phyloP scores from a whole-genome alignment of 2,888 invertebrate species.

The Acanthosoma haemorrhoidale region DNA sequence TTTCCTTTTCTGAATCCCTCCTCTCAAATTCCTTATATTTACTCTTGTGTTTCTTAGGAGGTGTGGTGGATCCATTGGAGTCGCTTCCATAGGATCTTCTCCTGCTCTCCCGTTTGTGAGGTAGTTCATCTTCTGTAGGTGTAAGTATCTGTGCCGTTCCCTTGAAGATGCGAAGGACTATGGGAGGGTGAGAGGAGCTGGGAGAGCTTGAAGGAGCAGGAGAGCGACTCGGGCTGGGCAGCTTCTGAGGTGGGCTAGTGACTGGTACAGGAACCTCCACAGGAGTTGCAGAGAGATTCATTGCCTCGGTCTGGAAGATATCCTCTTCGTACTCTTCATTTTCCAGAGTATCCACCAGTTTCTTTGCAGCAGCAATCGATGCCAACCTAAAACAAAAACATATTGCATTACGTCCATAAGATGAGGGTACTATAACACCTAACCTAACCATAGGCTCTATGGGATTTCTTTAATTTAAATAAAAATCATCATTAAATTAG shows the following conservation, averaged over 20 bases:
- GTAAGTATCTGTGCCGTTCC: slow-evolving; percentile 49
- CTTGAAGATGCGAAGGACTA: slow-evolving; percentile 81
- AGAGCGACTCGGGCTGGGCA: not conserved
- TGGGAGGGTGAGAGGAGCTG: slow-evolving; percentile 59
- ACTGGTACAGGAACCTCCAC: slow-evolving; percentile 12
- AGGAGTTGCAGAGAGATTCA: slow-evolving; percentile 36
- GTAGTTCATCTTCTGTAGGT: slow-evolving; percentile 29
- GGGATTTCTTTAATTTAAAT: too few relatives aligned
- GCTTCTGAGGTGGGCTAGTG: slow-evolving; percentile 30
- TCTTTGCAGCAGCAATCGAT: slow-evolving; percentile 40
- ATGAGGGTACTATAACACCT: too few relatives aligned
- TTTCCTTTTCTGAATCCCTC: slow-evolving; percentile 43
- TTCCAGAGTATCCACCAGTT: slow-evolving; percentile 45
- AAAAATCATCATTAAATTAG: too few relatives aligned
- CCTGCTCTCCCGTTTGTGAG: slow-evolving; percentile 35
- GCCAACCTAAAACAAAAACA: slow-evolving; percentile 37
- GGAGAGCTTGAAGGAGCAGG: slow-evolving; percentile 28
- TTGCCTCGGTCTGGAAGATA: slow-evolving; percentile 42
- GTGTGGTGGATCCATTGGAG: slow-evolving; percentile 38
- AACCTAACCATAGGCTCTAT: too few relatives aligned
- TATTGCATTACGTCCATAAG: too few relatives aligned
- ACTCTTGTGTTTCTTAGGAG: slow-evolving; percentile 39
- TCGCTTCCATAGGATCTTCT: slow-evolving; percentile 38
- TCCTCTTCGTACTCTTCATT: slow-evolving; percentile 46
- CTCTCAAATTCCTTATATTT: slow-evolving; percentile 45